phyloP scores from a whole-genome alignment of 2,797 vertebrate genomes.

The Rhyacichthys aspro region DNA sequence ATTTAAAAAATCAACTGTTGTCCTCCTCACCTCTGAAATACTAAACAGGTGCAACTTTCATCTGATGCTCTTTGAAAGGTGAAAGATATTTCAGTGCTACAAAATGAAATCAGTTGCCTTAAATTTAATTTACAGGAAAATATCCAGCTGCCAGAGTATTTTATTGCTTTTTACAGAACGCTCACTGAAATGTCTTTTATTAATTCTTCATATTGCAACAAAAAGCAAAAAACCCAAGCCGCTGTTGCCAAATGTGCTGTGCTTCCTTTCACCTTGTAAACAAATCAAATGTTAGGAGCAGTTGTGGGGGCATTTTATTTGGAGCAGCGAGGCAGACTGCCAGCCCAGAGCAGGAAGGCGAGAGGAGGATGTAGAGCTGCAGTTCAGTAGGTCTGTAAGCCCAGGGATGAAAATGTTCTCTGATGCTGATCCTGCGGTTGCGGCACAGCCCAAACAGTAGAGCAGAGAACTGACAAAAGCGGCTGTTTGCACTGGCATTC shows the following conservation, averaged over 20 bases:
- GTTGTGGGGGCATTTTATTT: slow-evolving; percentile 39
- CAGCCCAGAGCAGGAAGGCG: slow-evolving; percentile 43
- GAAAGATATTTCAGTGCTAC: slow-evolving; percentile 24
- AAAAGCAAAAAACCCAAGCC: slow-evolving; percentile 27
- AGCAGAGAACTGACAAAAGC: slow-evolving; percentile 62
- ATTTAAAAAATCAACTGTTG: slow-evolving; percentile 59
- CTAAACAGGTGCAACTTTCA: slow-evolving; percentile 33
- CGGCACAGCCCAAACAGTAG: slow-evolving; percentile 59
- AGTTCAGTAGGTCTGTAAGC: slow-evolving; percentile 65
- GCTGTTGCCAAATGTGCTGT: slow-evolving; percentile 28
- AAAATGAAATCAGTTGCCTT: slow-evolving; percentile 21
- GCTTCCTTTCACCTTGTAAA: slow-evolving; percentile 45
- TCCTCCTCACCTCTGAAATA: slow-evolving; percentile 29
- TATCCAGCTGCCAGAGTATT: slow-evolving; percentile 33
- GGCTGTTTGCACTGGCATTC: slow-evolving; percentile 59
- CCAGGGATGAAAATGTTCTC: slow-evolving; percentile 69
- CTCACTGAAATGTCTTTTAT: slow-evolving; percentile 31
- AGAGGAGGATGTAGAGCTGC: slow-evolving; percentile 54
- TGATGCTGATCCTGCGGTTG: slow-evolving; percentile 68
- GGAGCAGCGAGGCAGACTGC: slow-evolving; percentile 38
- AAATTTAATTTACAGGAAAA: slow-evolving; percentile 27
- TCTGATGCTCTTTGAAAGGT: slow-evolving; percentile 43
- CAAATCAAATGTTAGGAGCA: slow-evolving; percentile 44
- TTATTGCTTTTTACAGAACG: slow-evolving; percentile 35
- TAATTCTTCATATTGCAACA: slow-evolving; percentile 39